Percentiles rank a stretch among this genome's conserved stretches.
These are phyloP conservation scores for Martes martes DNA, from an alignment of 2,113 vertebrate species.

Conservation along the genomic window DNA sequence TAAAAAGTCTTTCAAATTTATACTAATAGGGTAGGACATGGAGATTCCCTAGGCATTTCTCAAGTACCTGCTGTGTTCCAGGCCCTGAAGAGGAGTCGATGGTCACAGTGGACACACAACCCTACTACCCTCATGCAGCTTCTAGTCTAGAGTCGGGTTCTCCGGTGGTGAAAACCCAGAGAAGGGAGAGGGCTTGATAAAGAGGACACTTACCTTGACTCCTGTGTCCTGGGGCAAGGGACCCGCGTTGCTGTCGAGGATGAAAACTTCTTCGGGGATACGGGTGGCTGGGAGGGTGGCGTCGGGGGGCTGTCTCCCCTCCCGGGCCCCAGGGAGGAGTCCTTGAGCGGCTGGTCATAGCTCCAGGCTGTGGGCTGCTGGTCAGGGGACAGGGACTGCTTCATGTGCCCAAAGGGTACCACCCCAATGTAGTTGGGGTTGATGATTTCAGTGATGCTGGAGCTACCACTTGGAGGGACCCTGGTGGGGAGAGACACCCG, in stretches of 20 bases:
- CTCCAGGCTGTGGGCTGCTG: conserved; percentile 83
- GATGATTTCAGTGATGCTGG: conserved; percentile 84
- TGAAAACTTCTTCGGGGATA: conserved; percentile 82
- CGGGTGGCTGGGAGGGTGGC: conserved; percentile 79
- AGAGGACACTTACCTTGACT: conserved; percentile 81
- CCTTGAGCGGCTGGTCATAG: conserved; percentile 86
- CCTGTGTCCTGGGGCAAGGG: conserved; percentile 78
- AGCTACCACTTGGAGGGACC: conserved; percentile 54
- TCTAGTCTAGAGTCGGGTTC: not conserved
- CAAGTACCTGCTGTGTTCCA: not conserved
- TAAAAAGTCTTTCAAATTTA: not conserved
- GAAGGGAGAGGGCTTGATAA: not conserved
- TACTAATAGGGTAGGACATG: fast-evolving
- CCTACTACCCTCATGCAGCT: not conserved
- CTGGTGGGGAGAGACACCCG: conserved; percentile 61
- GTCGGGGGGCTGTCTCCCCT: conserved; percentile 81
- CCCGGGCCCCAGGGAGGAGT: conserved; percentile 63
- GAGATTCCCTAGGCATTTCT: not conserved
- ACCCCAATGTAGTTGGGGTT: conserved; percentile 91
- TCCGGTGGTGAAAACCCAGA: not conserved
- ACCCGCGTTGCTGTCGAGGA: conserved; percentile 75
- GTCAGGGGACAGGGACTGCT: conserved; percentile 82
- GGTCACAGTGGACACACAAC: not conserved
- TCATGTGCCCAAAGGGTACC: conserved; percentile 78
- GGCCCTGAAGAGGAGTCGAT: not conserved